Evolutionary conservation across 1,140 invertebrate genomes (phyloP).

Genomic region (Stegodyphus mimosarum): DNA sequence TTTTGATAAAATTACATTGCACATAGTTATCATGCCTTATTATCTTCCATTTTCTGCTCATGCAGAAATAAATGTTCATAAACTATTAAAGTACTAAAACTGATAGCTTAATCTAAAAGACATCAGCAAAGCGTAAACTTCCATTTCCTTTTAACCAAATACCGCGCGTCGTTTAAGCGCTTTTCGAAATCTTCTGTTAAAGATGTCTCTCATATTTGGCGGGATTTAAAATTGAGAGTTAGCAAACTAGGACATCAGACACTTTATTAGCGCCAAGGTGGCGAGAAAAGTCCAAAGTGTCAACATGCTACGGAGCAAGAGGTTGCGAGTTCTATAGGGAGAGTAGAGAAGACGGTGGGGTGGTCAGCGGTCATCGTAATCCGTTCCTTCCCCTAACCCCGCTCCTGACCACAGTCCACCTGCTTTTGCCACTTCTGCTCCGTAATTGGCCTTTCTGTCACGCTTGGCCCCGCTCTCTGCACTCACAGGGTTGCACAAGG

Average conservation of each 20-base stretch:
- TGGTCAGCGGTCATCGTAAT: slow-evolving; percentile 42
- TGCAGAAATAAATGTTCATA: too few relatives aligned
- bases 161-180: too few relatives aligned
- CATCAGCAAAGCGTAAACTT: too few relatives aligned
- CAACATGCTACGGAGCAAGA: neutral
- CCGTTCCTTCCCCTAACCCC: slow-evolving; percentile 22
- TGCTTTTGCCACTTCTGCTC: slow-evolving; percentile 55
- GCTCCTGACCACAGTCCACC: slow-evolving; percentile 50
- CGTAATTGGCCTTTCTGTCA: slow-evolving; percentile 56
- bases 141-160: too few relatives aligned
- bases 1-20: too few relatives aligned
- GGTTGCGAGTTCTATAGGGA: neutral
- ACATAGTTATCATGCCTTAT: too few relatives aligned
- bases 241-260: neutral
- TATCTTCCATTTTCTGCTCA: too few relatives aligned
- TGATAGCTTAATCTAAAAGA: too few relatives aligned
- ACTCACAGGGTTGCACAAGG: neutral
- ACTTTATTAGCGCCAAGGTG: neutral
- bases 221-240: too few relatives aligned
- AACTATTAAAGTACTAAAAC: too few relatives aligned
- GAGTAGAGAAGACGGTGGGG: slow-evolving; percentile 3
- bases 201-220: too few relatives aligned
- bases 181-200: too few relatives aligned
- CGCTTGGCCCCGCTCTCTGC: slow-evolving; percentile 45
- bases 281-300: slow-evolving; percentile 18